phyloP scores from a whole-genome alignment of 2,797 vertebrate genomes.

The Notoglanidium macrostoma region DNA sequence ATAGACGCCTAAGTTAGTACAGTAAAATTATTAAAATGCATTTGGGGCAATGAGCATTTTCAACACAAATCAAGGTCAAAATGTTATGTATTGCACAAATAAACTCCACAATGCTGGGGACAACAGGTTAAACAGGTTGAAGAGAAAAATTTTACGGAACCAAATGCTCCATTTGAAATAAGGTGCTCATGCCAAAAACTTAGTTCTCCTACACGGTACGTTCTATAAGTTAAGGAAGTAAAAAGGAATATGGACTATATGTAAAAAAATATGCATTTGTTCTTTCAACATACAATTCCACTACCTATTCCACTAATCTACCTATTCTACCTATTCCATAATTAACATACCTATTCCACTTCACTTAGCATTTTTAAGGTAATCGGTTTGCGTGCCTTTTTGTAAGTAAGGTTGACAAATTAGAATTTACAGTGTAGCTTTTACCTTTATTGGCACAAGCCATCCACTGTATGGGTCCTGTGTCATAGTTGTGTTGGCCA shows the following conservation, averaged over 20 bases:
- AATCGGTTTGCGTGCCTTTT: no score
- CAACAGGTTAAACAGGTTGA: background rate
- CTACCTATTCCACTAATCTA: no score
- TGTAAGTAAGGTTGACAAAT: no score
- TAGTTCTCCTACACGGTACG: no score
- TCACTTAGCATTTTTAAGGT: no score
- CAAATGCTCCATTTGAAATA: background rate
- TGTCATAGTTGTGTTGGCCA: constrained; percentile 98
- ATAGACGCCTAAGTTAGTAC: background rate
- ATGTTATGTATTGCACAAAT: background rate
- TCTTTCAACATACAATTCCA: no score
- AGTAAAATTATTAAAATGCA: background rate
- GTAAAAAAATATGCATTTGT: no score
- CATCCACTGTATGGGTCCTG: constrained; percentile 99
- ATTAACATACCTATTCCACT: no score
- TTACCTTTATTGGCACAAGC: constrained; percentile 98
- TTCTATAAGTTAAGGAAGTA: no score
- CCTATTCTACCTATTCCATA: no score
- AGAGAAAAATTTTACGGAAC: background rate
- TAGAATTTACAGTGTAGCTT: background rate
- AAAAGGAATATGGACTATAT: no score
- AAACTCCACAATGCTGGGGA: background rate
- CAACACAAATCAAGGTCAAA: background rate
- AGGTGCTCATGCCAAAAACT: background rate
- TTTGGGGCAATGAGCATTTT: background rate